Base-by-base conservation (phyloP, 2,113 vertebrate species). In the Ibidorhyncha struthersii region DNA sequence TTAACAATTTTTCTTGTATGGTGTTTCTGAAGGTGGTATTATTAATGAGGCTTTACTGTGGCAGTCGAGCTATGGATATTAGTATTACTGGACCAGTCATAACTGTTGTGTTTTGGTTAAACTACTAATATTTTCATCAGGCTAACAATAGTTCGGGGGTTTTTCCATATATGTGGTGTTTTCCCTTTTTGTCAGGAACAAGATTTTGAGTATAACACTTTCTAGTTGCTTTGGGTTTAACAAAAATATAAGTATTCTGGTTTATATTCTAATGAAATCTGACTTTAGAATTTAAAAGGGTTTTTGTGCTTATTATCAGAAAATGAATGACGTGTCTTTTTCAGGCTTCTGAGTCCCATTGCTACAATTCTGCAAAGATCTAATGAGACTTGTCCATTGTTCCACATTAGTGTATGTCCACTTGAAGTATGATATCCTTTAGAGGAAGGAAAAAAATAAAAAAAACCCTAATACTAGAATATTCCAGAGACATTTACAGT, bases 351-450 rank as follows among this genome's bases (percentile, higher is more conserved):
- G 59, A 52, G 14, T 86, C 12, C 26, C 41, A 47, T 52, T 0
- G 0, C 29, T 52, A 9, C 10, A 41, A 38, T 43, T 4, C 12
- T 56, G 27, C 20, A 41, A 78, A 78, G 10, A 22, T 52, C 10
- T 34, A 78, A 1, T 15, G 50, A 47, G 36, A 66, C 5, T 62
- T 69, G 13, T 56, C 23, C 6, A 7, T 55, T 86, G 22, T 59
- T 82, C 16, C 29, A 59, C 14, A 5, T 22, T 0, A 0, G 2
- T 56, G 19, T 50, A 12, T 12, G 13, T 23, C 10, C 7, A 67
- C 17, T 59, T 86, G n/a, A 73, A 29, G 6, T 47, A 9, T 25
- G 9, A 9, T 5, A 1, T 27, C 5, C 1, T 90, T 77, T 62
- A 65, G 20, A 74, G 18, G 23, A 73, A 65, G 14, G 16, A 7